phyloP scores from a whole-genome alignment of 2,797 vertebrate genomes.

The Phalanger gymnotis region DNA sequence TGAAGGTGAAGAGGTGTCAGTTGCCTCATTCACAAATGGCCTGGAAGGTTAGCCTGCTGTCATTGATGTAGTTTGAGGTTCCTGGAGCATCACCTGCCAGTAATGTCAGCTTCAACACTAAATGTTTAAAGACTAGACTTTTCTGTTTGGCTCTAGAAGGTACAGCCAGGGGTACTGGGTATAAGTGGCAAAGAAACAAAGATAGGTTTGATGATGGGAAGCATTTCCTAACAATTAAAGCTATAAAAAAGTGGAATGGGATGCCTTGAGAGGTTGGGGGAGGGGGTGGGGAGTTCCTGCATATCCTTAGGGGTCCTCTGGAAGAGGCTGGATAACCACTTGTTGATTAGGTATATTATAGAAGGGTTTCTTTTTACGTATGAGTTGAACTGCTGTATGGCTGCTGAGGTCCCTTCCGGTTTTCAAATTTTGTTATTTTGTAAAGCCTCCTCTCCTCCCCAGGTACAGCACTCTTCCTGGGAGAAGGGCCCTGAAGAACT shows the following conservation, averaged over 20 bases:
- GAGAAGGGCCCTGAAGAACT: conserved; percentile 96
- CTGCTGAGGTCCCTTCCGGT: background rate
- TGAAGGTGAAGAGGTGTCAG: background rate
- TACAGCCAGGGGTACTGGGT: background rate
- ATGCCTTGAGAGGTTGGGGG: background rate
- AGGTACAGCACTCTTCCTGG: conserved; percentile 92
- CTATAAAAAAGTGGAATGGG: background rate
- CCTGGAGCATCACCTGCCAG: background rate
- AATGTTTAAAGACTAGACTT: background rate
- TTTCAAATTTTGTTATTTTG: background rate
- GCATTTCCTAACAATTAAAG: background rate
- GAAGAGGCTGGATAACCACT: background rate
- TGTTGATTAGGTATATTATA: background rate
- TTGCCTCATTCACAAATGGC: background rate
- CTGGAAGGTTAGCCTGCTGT: background rate
- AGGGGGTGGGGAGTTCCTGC: background rate
- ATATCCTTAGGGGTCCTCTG: background rate
- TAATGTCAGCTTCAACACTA: background rate
- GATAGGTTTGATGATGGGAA: background rate
- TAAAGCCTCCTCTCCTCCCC: conserved; percentile 54
- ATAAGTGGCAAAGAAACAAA: background rate
- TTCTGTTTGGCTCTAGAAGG: background rate
- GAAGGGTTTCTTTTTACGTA: conserved; percentile 55
- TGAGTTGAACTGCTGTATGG: too few species aligned
- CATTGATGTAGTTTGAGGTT: background rate